Percentiles rank a stretch among this genome's conserved stretches.
These are phyloP conservation scores for Gambelia wislizenii DNA, from an alignment of 2,797 vertebrate species.

Conservation along the genomic window DNA sequence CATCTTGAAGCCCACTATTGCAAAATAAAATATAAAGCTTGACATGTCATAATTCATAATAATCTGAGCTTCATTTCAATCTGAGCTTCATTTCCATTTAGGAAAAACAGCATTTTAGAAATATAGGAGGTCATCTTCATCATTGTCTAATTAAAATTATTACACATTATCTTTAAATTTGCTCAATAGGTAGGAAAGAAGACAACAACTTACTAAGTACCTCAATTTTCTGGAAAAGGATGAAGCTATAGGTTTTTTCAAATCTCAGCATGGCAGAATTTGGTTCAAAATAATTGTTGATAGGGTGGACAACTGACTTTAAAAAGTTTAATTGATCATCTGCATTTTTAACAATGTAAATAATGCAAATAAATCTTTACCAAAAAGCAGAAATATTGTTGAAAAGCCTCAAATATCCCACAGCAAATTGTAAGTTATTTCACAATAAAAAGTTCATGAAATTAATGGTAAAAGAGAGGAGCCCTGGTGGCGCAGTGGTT, in stretches of 20 bases:
- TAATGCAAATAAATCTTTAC: constrained; percentile 9
- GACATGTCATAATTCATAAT: constrained; percentile 24
- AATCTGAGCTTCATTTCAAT: constrained; percentile 45
- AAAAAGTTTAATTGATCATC: background rate
- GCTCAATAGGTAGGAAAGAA: background rate
- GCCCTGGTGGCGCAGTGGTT: no score
- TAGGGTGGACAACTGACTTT: background rate
- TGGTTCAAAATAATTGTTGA: background rate
- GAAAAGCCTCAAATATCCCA: background rate
- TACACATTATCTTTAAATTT: background rate
- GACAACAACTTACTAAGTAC: background rate
- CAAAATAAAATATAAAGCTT: constrained; percentile 41
- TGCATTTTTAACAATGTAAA: background rate
- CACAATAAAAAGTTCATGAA: background rate
- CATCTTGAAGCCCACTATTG: constrained; percentile 83
- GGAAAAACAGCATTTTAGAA: constrained; percentile 18
- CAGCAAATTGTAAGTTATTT: background rate
- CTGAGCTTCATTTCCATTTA: constrained; percentile 42
- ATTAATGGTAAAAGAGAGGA: no score
- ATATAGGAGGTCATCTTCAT: background rate
- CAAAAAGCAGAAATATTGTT: background rate
- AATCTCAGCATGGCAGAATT: background rate
- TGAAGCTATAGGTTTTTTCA: background rate
- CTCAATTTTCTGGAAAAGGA: background rate
- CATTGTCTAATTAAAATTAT: background rate